A percentile compares a stretch with the other conserved stretches of the same genome.
phyloP scores from a whole-genome alignment of 2,888 invertebrate genomes.

The Halictus quadricinctus region DNA sequence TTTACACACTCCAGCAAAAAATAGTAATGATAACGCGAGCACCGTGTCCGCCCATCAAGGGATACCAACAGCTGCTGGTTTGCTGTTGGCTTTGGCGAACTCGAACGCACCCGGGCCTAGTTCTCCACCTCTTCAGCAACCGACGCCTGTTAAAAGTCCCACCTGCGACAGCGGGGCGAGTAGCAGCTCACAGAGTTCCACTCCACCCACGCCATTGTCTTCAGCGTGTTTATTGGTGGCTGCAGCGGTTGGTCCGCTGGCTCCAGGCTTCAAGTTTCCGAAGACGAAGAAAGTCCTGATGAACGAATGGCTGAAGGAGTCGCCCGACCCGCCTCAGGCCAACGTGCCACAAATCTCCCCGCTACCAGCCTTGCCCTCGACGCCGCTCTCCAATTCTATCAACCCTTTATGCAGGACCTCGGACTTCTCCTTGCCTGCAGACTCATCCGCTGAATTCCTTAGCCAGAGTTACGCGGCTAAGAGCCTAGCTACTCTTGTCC shows the following conservation, averaged over 20 bases:
- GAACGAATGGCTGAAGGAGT: conserved; percentile 94
- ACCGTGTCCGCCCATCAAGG: conserved; percentile 64
- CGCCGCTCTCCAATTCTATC: conserved; percentile 53
- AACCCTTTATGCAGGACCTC: conserved; percentile 61
- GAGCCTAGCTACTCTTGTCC: conserved; percentile 86
- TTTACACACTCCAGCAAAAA: conserved; percentile 74
- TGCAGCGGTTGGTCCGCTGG: conserved; percentile 92
- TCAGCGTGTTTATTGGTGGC: conserved; percentile 92
- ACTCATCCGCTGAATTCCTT: conserved; percentile 75
- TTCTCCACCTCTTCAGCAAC: conserved; percentile 75
- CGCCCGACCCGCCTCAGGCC: conserved; percentile 83
- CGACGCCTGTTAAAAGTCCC: conserved; percentile 80
- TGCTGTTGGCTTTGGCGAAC: conserved; percentile 85
- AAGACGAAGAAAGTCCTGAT: conserved; percentile 95
- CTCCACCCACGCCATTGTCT: conserved; percentile 86
- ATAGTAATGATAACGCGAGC: conserved; percentile 33
- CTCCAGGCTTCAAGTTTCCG: conserved; percentile 93
- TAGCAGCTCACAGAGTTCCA: conserved; percentile 83
- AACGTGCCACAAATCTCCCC: conserved; percentile 68
- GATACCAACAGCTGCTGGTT: conserved; percentile 84
- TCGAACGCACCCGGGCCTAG: conserved; percentile 76
- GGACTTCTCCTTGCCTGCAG: conserved; percentile 71
- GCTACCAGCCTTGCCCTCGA: conserved; percentile 55
- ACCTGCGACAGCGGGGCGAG: conserved; percentile 82
- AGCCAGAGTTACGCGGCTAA: conserved; percentile 78